Evolutionary conservation across 2,797 vertebrate genomes (phyloP), one percentile per base, ranked within the genome.

Genomic region (Nasua narica): DNA sequence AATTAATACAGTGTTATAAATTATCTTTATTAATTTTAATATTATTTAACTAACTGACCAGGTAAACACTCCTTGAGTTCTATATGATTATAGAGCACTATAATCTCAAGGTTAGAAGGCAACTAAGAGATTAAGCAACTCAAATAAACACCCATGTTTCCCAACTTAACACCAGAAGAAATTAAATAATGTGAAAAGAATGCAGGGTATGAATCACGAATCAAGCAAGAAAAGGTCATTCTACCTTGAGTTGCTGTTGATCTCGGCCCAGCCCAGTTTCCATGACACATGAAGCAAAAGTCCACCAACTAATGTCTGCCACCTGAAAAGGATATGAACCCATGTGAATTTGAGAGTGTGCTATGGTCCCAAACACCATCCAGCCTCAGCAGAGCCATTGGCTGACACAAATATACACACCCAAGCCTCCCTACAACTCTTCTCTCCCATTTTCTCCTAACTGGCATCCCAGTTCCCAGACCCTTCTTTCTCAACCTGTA

Each of bases 251-350:
- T 98, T 98, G 94, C 98, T 98, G 97, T 98, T 99, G 96, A 99
- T 99, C 97, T 99, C 99, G 95, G 99, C 98, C 99, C 99, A 99
- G 92, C 99, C 99, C 85, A 99, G 98, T 94, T 99, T 99, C 98
- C 99, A 99, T 15, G 98, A 99, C 65, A 99, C 72, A 0, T 99
- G 98, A 69, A 99, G 99, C 94, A 99, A 97, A 86, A 99, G 87
- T 29, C 99, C 99, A 25, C 99, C 99, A 74, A 99, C 98, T 52
- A 99, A 97, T 0, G 99, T 99, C 98, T 99, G 99, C 99, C 99
- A 99, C 98, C 99, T 99, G 98, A 50, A 98, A 98, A 0, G 62
- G 46, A 90, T 0, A 85, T 69, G 9, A 5, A 40, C 58, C 87
- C 94, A 86, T 0, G 50, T 95, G 72, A 98, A 65, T 91, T 62